phyloP scores from a whole-genome alignment of 1,140 invertebrate species.

The Bombus haemorrhoidalis region DNA sequence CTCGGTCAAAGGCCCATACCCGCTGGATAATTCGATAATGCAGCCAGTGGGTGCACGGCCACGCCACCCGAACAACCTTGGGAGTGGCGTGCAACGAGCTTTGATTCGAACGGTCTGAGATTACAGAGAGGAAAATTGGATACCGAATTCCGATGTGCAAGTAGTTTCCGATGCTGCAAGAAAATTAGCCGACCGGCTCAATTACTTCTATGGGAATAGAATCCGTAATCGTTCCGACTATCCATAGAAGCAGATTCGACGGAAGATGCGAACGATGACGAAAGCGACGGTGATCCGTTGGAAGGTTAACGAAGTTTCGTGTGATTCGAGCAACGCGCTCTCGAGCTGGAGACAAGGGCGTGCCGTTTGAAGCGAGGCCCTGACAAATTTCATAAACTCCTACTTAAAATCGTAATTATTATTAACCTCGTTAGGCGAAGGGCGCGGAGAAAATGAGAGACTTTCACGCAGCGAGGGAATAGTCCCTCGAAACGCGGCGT shows the following conservation, averaged over 20 bases:
- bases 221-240: no score
- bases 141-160: constrained; percentile 65
- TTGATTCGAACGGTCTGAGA: constrained; percentile 67
- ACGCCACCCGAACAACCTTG: not conserved
- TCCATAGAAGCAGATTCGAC: no score
- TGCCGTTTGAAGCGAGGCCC: not conserved
- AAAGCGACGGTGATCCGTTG: not conserved
- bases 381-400: constrained; percentile 44
- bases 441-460: constrained; percentile 44
- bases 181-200: constrained; percentile 15
- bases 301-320: not conserved
- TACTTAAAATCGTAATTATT: constrained; percentile 59
- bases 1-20: constrained; percentile 54
- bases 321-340: no score
- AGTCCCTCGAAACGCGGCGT: not conserved
- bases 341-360: not conserved
- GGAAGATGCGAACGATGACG: not conserved
- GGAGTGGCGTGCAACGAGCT: constrained; percentile 46
- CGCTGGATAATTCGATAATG: constrained; percentile 70
- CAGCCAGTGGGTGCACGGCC: constrained; percentile 18
- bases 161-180: not conserved
- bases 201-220: not conserved
- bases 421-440: constrained; percentile 55
- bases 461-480: constrained; percentile 11
- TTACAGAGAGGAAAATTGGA: constrained; percentile 70